Evolutionary conservation across 1,140 invertebrate species (phyloP), one percentile per base, ranked within the genome.

Genomic region (Zaprionus africanus): DNA sequence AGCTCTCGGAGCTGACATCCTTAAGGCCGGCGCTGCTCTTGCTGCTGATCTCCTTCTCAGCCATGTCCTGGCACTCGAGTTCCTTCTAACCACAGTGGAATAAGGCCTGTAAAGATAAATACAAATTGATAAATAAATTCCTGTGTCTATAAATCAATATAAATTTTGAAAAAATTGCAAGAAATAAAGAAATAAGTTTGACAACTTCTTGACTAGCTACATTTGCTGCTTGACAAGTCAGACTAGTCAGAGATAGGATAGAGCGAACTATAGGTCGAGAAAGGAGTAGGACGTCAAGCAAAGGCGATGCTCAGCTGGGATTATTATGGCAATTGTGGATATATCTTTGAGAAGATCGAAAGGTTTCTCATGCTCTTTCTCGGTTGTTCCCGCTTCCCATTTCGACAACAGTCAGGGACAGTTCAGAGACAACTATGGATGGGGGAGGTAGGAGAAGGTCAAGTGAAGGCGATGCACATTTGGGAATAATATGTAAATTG

Each of bases 1-100:
- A 93, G 61, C 75, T 71, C 59, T 84, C 81, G 34, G 31, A 34
- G 31, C 79, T 87, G 75, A 92, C 92, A 70, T 93, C 93, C 71
- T 79, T 85, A 24, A 41, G 12, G 38, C 38, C 15, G 38, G 4
- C 24, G 46, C 19, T 51, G 46, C 19, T 46, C 1, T 17, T 46
- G n/a, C 41, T 51, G 46, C 46, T 51, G 46, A 6, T 51, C 19
- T 51, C 69, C 62, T 73, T 63, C 68, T 85, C 92, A 51, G 83
- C 69, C 82, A 82, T 87, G 4, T 72, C 53, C 43, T 53, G 49
- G 22, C 53, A 65, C 46, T 6, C 11, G 26, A 22, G 6, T 46
- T 74, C 63, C 73, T 74, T 62, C 73, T 82, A 91, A 92, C 62
- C 54, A 64, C 67, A 58, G 70, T 58, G 26, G 36, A 7, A 56